phyloP scores from a whole-genome alignment of 2,888 invertebrate species.

The Atrina japonica region DNA sequence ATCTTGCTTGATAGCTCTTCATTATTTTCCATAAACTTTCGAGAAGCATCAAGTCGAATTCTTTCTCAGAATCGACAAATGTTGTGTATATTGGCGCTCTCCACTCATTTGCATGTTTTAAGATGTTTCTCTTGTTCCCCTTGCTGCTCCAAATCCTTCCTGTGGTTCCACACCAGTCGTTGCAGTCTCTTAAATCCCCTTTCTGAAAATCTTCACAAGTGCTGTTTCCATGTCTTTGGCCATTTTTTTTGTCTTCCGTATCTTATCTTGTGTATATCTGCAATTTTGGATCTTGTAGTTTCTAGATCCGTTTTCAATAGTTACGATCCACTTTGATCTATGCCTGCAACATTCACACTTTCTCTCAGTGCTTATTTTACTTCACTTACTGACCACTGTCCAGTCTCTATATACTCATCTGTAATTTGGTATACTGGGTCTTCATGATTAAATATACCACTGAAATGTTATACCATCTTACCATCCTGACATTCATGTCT shows the following conservation, averaged over 20 bases:
- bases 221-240: conserved; percentile 1
- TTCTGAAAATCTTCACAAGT: conserved; percentile 19
- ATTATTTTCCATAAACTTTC: conserved; percentile 21
- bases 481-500: conserved; percentile 4
- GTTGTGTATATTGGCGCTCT: background rate
- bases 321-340: background rate
- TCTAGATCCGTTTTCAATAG: conserved; percentile 2
- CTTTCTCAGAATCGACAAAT: conserved; percentile 8
- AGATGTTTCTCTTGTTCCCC: conserved; percentile 16
- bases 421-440: background rate
- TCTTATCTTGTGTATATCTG: background rate
- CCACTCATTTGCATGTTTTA: conserved; percentile 7
- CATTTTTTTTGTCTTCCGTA: conserved; percentile 4
- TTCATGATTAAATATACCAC: conserved; percentile 12
- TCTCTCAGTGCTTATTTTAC: background rate
- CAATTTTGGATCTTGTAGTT: background rate
- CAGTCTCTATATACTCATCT: background rate
- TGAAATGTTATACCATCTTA: conserved; percentile 23
- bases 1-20: conserved; percentile 21
- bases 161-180: conserved; percentile 19
- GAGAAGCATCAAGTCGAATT: conserved; percentile 10
- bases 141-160: conserved; percentile 19
- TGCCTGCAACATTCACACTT: background rate
- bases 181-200: conserved; percentile 1
- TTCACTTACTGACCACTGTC: background rate